phyloP scores from a whole-genome alignment of 2,113 vertebrate genomes.

The Malurus elegans region DNA sequence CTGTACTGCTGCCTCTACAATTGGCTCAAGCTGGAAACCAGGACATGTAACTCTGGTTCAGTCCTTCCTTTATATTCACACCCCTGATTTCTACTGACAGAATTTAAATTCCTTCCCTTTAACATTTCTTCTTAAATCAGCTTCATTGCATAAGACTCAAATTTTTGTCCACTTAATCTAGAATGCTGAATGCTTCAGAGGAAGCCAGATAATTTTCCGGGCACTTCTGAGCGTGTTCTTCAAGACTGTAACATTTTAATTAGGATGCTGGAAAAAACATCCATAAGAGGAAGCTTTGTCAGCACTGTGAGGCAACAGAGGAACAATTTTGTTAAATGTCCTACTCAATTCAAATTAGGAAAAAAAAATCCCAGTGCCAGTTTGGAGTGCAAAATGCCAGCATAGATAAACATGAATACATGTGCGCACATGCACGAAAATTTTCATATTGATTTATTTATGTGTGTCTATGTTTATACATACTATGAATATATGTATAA shows the following conservation, averaged over 20 bases:
- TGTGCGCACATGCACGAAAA: accelerated
- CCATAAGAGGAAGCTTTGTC: background rate
- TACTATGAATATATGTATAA: background rate
- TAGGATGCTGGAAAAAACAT: conserved; percentile 14
- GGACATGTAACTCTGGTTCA: background rate
- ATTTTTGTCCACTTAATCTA: background rate
- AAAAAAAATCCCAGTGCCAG: background rate
- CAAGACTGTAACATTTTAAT: conserved; percentile 46
- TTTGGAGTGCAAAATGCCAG: background rate
- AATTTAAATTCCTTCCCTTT: conserved; percentile 6
- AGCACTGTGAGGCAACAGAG: conserved; percentile 12
- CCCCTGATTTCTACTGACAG: background rate
- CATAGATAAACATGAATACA: background rate
- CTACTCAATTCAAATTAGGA: background rate
- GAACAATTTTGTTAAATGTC: background rate
- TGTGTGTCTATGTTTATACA: no score
- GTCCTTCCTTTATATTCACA: background rate
- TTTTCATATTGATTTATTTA: background rate
- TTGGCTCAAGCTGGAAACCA: background rate
- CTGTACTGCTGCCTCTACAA: background rate
- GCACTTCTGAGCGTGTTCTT: conserved; percentile 24
- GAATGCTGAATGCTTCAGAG: background rate
- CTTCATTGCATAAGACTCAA: background rate
- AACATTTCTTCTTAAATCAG: background rate
- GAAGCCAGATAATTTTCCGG: background rate